A percentile compares a stretch with the other conserved stretches of the same genome.
Conservation (phyloP, 2,113 vertebrate genomes). For the Vimba vimba region DNA sequence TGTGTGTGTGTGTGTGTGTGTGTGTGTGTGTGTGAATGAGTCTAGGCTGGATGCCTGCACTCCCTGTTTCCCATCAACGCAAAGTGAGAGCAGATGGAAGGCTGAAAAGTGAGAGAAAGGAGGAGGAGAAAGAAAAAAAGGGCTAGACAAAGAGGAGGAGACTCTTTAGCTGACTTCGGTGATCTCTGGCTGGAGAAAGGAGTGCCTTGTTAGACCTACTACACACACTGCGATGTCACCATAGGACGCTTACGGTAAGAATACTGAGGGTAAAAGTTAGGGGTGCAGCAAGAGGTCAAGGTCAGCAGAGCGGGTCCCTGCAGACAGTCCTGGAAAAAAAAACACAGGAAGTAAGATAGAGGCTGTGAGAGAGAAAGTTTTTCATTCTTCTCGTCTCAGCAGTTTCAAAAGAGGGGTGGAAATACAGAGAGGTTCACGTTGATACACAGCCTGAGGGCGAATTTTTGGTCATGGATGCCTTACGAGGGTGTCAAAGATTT, state of each 20-base stretch:
- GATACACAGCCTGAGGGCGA: neutral
- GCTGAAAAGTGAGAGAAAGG: neutral
- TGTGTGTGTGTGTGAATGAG: conserved; percentile 47
- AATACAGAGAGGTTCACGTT: neutral
- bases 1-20: conserved; percentile 21
- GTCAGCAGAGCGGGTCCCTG: neutral
- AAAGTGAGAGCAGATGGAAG: conserved; percentile 31
- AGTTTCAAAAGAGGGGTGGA: neutral
- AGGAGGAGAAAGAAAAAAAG: conserved; percentile 3
- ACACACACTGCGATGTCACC: neutral
- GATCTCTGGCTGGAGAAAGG: conserved; percentile 29
- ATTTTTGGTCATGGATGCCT: neutral
- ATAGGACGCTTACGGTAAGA: conserved; percentile 27
- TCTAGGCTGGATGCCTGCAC: conserved; percentile 40
- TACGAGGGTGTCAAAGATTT: neutral
- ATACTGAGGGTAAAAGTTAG: neutral
- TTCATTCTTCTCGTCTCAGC: neutral
- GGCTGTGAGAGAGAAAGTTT: neutral
- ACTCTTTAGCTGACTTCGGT: neutral
- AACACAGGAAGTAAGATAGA: conserved; percentile 47
- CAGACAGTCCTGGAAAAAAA: neutral
- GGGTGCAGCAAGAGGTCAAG: conserved; percentile 5
- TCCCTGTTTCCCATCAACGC: conserved; percentile 34
- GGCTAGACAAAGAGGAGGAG: conserved; percentile 42
- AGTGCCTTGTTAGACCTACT: neutral